Base-by-base conservation (phyloP, 1,140 invertebrate genomes). In the Pseudobourletiella spinata region DNA sequence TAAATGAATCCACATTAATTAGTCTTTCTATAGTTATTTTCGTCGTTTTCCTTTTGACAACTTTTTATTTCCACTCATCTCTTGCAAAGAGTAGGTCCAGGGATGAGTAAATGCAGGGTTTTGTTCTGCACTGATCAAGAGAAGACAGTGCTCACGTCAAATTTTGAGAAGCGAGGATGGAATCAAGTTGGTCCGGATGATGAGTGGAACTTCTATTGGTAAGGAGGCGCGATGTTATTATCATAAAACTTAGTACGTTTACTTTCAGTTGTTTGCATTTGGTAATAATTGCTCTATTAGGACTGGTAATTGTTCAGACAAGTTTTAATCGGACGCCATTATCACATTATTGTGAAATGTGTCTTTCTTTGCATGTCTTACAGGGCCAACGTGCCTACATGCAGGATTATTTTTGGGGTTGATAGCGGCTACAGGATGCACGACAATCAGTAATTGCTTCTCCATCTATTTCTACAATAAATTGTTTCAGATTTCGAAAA, bases 151-250 rank as follows among this genome's bases (percentile, higher is more conserved):
- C 80, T 96, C 61, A 82, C 91, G 42, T 87, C 89, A 67, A 96
- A 96, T 76, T 96, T 95, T 73, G 91, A 95, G 71, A 88, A 92
- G 75, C 78, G 91, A 65, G 91, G 90, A 6, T 97, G 92, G 93
- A 79, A 83, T 25, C 87, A 91, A 78, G 92, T 95, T 14, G 84
- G 83, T 18, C 85, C 88, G 1, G 91, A 96, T 67, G 92, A 97
- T 73, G 91, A 95, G 70, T 97, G 92, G 92, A 92, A 95, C 75
- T 92, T 95, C 75, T 95, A 95, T 74, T 97, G 92, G 92, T 86
- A 78, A 75, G 61, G 56, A 44, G 64, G 65, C 52, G 65, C 58
- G 48, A 32, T 57, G n/a, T n/a, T n/a, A n/a, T n/a, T n/a, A n/a
- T n/a, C n/a, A n/a, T n/a, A n/a, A n/a, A n/a, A n/a, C n/a, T n/a